These are phyloP conservation scores for Murina feae DNA, from an alignment of 2,113 vertebrate species.

Conservation along the genomic window DNA sequence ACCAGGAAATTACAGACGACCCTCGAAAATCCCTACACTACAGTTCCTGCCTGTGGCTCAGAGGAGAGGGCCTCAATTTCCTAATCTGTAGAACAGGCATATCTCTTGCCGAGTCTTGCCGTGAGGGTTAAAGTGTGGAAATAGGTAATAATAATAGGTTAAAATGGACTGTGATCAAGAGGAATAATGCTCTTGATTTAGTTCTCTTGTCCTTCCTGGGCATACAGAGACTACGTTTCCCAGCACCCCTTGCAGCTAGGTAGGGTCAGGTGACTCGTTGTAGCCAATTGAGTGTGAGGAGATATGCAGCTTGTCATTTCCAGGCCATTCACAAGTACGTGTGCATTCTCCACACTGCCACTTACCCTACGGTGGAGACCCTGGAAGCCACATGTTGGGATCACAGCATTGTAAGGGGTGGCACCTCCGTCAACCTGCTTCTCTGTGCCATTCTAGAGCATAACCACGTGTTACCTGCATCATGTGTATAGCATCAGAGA, in stretches of 20 bases:
- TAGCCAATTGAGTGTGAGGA: not conserved
- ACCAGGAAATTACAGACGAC: not conserved
- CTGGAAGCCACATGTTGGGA: not conserved
- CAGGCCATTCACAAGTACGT: not conserved
- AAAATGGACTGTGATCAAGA: not conserved
- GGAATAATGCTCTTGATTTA: not conserved
- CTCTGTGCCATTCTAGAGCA: not conserved
- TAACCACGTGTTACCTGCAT: not conserved
- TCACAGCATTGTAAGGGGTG: not conserved
- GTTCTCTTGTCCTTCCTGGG: not conserved
- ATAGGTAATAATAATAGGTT: not conserved
- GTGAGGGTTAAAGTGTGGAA: not conserved
- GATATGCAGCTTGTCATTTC: accelerated
- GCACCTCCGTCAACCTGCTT: not conserved
- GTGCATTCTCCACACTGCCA: not conserved
- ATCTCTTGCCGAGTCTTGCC: not conserved
- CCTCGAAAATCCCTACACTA: not conserved
- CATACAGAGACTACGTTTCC: not conserved
- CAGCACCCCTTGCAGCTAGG: not conserved
- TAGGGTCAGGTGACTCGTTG: not conserved
- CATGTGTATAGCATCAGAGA: not conserved
- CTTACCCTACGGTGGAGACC: not conserved
- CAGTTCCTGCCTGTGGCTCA: not conserved
- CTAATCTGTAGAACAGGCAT: not conserved
- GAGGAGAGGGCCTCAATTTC: not conserved